Evolutionary conservation across 2,888 invertebrate species (phyloP).

Genomic region (Athalia circularis): DNA sequence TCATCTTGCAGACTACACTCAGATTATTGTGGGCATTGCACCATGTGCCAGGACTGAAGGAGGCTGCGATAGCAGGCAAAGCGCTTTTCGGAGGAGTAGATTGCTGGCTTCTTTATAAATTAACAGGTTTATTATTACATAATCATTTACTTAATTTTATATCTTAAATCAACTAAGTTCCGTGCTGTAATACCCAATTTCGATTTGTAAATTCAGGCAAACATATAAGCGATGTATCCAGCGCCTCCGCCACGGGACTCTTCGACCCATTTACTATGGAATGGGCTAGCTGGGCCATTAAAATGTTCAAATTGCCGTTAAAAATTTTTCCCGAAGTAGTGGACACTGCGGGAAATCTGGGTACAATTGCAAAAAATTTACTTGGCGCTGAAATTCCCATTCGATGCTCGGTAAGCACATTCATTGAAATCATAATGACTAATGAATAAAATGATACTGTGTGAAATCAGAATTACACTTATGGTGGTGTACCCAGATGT

Average conservation of each 20-base stretch:
- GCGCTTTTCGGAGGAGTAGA: constrained; percentile 93
- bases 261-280: constrained; percentile 93
- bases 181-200: not conserved
- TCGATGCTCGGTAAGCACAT: constrained; percentile 81
- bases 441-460: constrained; percentile 1
- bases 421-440: not conserved
- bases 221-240: constrained; percentile 92
- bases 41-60: constrained; percentile 82
- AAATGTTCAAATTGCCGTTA: constrained; percentile 84
- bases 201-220: constrained; percentile 56
- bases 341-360: constrained; percentile 86
- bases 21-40: constrained; percentile 87
- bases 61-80: constrained; percentile 79
- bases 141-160: not conserved
- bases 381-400: constrained; percentile 89
- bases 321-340: constrained; percentile 88
- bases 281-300: constrained; percentile 87
- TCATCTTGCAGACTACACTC: constrained; percentile 80
- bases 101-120: constrained; percentile 93
- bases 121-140: constrained; percentile 75
- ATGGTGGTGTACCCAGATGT: too few relatives aligned
- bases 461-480: not conserved
- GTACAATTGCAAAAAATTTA: constrained; percentile 79
- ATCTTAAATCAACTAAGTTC: not conserved
- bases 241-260: constrained; percentile 93